These are phyloP conservation scores for Branchipolynoe longqiensis DNA, from an alignment of 2,888 invertebrate genomes.

Conservation along the genomic window DNA sequence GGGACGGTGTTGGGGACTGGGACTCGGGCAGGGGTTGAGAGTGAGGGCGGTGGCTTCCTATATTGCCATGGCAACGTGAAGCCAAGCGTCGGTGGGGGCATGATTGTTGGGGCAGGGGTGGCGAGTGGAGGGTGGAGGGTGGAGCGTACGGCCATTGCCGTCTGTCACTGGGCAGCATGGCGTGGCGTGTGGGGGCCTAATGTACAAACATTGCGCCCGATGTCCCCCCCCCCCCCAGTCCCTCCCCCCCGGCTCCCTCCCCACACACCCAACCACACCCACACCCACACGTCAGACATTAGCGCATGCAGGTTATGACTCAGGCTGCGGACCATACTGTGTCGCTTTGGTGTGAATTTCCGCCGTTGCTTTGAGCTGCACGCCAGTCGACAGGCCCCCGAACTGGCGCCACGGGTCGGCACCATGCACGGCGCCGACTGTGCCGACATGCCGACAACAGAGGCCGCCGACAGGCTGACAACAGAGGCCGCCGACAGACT, in stretches of 20 bases:
- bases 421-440: too few species aligned
- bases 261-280: too few species aligned
- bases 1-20: too few species aligned
- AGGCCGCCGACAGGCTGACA: too few species aligned
- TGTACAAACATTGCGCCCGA: constrained; percentile 34
- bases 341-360: constrained; percentile 56
- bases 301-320: constrained; percentile 35
- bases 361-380: constrained; percentile 33
- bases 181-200: constrained; percentile 45
- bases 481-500: too few species aligned
- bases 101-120: too few species aligned
- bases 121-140: too few species aligned
- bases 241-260: too few species aligned
- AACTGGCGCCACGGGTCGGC: too few species aligned
- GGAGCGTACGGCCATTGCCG: not conserved
- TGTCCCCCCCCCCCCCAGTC: too few species aligned
- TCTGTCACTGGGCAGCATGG: constrained; percentile 7
- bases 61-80: constrained; percentile 55
- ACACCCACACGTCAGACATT: constrained; percentile 41
- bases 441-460: constrained; percentile 12
- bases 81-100: constrained; percentile 35
- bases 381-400: constrained; percentile 20
- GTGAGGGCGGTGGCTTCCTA: constrained; percentile 33
- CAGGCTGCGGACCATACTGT: not conserved
- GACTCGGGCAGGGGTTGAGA: not conserved